Evolutionary conservation across 2,888 invertebrate genomes (phyloP).

Genomic region (Podabrus alpinus): DNA sequence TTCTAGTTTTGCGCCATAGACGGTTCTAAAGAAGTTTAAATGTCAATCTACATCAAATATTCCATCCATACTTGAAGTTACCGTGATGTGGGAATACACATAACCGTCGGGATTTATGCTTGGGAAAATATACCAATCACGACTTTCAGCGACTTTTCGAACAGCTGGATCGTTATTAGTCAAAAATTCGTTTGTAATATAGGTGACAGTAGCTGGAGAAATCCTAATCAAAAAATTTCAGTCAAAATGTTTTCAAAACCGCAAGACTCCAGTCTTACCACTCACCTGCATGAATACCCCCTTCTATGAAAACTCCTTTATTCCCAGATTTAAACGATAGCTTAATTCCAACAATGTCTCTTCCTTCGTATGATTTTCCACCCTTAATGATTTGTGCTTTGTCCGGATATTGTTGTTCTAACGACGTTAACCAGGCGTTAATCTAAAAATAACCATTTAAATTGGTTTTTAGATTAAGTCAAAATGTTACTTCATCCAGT

Average conservation of each 20-base stretch:
- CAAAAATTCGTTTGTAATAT: too few relatives aligned
- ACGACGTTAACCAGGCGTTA: too few relatives aligned
- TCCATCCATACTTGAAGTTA: slow-evolving; percentile 52
- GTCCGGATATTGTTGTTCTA: slow-evolving; percentile 57
- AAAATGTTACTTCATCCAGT: slow-evolving; percentile 54
- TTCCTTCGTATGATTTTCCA: slow-evolving; percentile 64
- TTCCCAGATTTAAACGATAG: slow-evolving; percentile 54
- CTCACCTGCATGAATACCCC: slow-evolving; percentile 52
- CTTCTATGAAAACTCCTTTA: slow-evolving; percentile 64
- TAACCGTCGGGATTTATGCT: too few relatives aligned
- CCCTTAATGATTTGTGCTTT: slow-evolving; percentile 58
- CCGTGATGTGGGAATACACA: slow-evolving; percentile 64
- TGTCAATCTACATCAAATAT: background rate
- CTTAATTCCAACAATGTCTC: slow-evolving; percentile 62
- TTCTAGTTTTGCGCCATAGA: slow-evolving; percentile 74
- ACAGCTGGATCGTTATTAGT: too few relatives aligned
- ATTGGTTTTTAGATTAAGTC: background rate
- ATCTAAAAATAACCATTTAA: too few relatives aligned
- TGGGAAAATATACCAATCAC: too few relatives aligned
- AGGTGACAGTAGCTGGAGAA: too few relatives aligned
- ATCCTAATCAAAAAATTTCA: slow-evolving; percentile 49
- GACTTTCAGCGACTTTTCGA: too few relatives aligned
- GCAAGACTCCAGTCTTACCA: slow-evolving; percentile 39
- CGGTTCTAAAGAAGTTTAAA: slow-evolving; percentile 58
- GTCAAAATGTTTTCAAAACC: background rate